phyloP scores from a whole-genome alignment of 2,797 vertebrate genomes.

The Pachyuromys duprasi region DNA sequence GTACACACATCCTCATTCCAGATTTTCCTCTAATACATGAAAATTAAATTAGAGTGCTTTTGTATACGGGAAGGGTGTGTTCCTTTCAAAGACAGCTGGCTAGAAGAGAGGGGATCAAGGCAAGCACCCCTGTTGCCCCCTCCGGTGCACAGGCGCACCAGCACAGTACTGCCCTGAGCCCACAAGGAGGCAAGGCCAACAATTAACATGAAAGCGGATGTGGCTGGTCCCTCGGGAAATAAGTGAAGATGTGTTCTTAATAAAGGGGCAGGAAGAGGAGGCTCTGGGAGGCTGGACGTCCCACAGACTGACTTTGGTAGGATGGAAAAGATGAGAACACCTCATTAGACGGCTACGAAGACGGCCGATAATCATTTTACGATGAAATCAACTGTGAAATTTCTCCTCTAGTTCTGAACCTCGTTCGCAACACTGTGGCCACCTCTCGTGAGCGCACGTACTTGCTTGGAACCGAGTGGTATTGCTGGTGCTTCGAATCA shows the following conservation, averaged over 20 bases:
- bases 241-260: slow-evolving; percentile 6
- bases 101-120: slow-evolving; percentile 43
- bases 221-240: not conserved
- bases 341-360: not conserved
- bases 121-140: not conserved
- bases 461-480: slow-evolving; percentile 92
- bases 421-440: not conserved
- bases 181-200: slow-evolving; percentile 8
- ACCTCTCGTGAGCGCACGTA: slow-evolving; percentile 85
- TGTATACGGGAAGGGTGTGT: slow-evolving; percentile 23
- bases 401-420: not conserved
- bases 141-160: accelerated
- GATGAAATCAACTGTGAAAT: not conserved
- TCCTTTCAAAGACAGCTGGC: slow-evolving; percentile 61
- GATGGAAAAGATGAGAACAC: slow-evolving; percentile 3
- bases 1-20: slow-evolving; percentile 51
- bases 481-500: slow-evolving; percentile 95
- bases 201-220: slow-evolving; percentile 44
- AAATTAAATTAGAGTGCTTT: slow-evolving; percentile 73
- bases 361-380: not conserved
- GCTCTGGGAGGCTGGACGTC: not conserved
- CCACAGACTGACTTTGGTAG: not conserved
- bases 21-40: slow-evolving; percentile 60
- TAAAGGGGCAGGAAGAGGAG: not conserved
- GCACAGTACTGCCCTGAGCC: not conserved